Base-by-base conservation (phyloP, 2,888 invertebrate genomes). In the Sphaerophoria rueppellii region DNA sequence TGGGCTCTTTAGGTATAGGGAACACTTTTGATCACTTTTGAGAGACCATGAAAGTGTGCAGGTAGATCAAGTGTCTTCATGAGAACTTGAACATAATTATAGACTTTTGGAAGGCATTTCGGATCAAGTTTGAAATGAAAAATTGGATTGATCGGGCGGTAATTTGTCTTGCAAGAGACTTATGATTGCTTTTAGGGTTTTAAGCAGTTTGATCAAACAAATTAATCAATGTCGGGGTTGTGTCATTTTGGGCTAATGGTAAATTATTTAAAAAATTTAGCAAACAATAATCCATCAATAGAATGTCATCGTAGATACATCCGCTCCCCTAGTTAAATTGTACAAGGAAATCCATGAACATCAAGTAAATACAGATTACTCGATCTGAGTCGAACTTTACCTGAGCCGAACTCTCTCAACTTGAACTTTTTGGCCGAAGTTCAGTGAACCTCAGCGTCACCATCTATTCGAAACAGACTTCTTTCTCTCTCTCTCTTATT, bases 31-130 rank as follows among this genome's bases (percentile, higher is more conserved):
- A 43, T 55, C 43, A 40, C 65, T 32, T 54, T 54, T 65, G 11
- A 14, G 52, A 46, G 9, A 32, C 4, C 43, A 34, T 52, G 16
- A 12, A 37, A 7, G n/a, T 35, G 61, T 75, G 52, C 81, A 81
- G 81, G 81, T 81, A 81, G 81, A 81, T 71, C 81, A 60, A 70
- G 57, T 70, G 67, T 67, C 67, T 67, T 37, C 6, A 35, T 34
- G 57, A 24, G 24, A 24, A 24, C 24, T 24, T 24, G 57, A 57
- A 40, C n/a, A 54, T 67, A 52, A 67, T 67, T 52, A 35, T 16
- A 14, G 34, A 12, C 11, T 11, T 16, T 4, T 63, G 37, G 12
- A n/a, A 65, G 50, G 24, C 37, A 52, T 65, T 48, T 50, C 65
- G 12, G 24, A 24, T 37, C 12, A n/a, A 24, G 12, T 35, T 65